A percentile compares a stretch with the other conserved stretches of the same genome.
phyloP scores from a whole-genome alignment of 2,113 vertebrate species.

The Cebus imitator region DNA sequence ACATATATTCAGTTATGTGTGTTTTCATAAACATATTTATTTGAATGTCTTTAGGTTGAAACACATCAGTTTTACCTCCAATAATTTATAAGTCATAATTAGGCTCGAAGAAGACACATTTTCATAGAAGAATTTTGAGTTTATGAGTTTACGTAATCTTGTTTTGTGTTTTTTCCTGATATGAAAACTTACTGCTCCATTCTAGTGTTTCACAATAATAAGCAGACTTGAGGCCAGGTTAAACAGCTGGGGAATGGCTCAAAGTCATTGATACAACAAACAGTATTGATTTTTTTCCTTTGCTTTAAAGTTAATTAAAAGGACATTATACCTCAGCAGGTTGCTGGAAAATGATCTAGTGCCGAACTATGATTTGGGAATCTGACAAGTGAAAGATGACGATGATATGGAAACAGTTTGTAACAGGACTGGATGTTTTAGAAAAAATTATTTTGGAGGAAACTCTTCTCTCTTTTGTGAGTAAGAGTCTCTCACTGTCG shows the following conservation, averaged over 20 bases:
- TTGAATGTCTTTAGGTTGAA: neutral
- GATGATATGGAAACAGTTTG: too few relatives aligned
- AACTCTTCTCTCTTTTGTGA: too few relatives aligned
- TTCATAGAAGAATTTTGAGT: neutral
- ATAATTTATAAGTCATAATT: neutral
- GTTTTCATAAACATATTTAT: neutral
- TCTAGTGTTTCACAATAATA: neutral
- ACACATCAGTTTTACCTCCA: neutral
- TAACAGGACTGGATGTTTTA: neutral
- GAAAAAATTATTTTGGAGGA: neutral
- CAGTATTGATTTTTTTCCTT: neutral
- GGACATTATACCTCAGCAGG: neutral
- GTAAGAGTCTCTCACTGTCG: neutral
- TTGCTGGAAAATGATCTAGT: neutral
- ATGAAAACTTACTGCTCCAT: neutral
- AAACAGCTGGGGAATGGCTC: neutral
- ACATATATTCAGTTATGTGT: neutral
- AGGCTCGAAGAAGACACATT: neutral
- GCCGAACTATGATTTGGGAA: neutral
- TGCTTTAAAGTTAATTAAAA: slow-evolving; percentile 65
- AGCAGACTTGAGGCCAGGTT: neutral
- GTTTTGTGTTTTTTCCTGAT: neutral
- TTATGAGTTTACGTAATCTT: neutral
- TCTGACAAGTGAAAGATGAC: neutral
- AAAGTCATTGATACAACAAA: neutral